Base-by-base conservation (phyloP, 37 sponge, comb jelly and placozoan species). In the Bolinopsis microptera region DNA sequence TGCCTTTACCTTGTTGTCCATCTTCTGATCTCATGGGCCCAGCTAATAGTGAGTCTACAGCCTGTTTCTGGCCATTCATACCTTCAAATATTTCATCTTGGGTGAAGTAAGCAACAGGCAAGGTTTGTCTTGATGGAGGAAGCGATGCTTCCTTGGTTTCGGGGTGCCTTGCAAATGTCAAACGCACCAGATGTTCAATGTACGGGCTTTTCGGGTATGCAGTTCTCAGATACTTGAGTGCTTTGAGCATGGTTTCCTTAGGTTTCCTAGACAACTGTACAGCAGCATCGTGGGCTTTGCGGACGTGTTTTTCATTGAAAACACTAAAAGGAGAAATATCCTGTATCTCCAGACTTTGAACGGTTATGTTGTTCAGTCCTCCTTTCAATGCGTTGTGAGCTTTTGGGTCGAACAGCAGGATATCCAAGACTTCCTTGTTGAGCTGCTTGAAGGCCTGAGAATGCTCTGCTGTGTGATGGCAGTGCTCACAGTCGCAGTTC, bases 41-140 rank as follows among this genome's bases (percentile, higher is more conserved):
- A 13, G 13, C 61, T 48, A 48, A 48, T 18, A 48, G 13, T 48
- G 61, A 48, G 5, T 13, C 61, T 18, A 13, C 61, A 48, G 5
- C 61, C 61, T 48, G 61, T 13, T 48, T 13, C 61, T 48, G 61
- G 61, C 9, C 61, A 18, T 48, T 48, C 61, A 48, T 48, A 18
- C 9, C 61, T 18, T 48, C 61, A 48, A 48, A 48, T 48, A 48
- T 48, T 48, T 48, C 61, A 5, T 48, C 61, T 13, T 48, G 75
- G 25, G 38, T 13, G 38, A 80, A 80, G 8, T 30, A 34, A 9
- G 30, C 23, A 5, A 3, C 2, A 21, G 34, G 36, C 37, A 80
- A 30, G 37, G 82, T 80, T 80, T 80, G 82, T 24, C 30, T 24
- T 8, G 38, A 16, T 18, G 82, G 82, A 80, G 82, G 82, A 13